These are phyloP conservation scores for Circaetus cinerascens DNA, from an alignment of 2,113 vertebrate species.

Conservation along the genomic window DNA sequence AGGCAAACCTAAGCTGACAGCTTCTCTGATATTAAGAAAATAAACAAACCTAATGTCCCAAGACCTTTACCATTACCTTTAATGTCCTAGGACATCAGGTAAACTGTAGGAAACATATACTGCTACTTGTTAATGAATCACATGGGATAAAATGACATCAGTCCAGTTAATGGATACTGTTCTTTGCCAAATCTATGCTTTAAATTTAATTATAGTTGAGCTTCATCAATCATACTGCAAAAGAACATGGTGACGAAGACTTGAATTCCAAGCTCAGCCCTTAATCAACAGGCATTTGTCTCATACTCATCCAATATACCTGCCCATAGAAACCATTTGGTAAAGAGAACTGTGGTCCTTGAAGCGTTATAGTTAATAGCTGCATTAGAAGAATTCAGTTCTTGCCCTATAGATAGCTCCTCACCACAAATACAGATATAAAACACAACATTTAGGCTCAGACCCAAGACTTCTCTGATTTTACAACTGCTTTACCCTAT, in stretches of 20 bases:
- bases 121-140: constrained; percentile 66
- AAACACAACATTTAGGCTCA: background rate
- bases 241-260: constrained; percentile 16
- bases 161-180: constrained; percentile 42
- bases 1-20: background rate
- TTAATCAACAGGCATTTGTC: constrained; percentile 21
- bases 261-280: constrained; percentile 9
- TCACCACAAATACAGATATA: background rate
- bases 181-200: constrained; percentile 57
- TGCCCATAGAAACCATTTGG: background rate
- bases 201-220: constrained; percentile 59
- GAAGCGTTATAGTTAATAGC: background rate
- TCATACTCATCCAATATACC: background rate
- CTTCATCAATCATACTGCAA: constrained; percentile 49
- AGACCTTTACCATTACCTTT: background rate
- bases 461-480: background rate
- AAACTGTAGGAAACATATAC: constrained; percentile 29
- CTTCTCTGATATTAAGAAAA: background rate
- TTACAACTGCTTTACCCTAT: background rate
- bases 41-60: background rate
- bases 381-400: background rate
- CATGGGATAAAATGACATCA: constrained; percentile 61
- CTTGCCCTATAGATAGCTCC: background rate
- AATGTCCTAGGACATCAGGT: constrained; percentile 28
- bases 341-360: background rate